phyloP scores from a whole-genome alignment of 2,797 vertebrate species.

The Calcarius lapponicus region DNA sequence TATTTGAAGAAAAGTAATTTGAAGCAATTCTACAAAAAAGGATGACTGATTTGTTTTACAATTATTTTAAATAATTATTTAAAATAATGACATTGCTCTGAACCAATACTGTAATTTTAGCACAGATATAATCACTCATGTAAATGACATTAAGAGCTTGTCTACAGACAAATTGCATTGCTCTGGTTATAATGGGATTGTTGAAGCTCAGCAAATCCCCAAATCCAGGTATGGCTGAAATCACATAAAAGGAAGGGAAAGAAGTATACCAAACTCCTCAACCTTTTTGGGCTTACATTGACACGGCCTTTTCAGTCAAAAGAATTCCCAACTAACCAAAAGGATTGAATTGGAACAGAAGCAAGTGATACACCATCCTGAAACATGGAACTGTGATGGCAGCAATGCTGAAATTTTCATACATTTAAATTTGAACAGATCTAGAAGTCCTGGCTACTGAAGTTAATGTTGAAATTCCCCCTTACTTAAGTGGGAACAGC shows the following conservation, averaged over 20 bases:
- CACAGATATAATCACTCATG: constrained; percentile 12
- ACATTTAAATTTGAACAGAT: neutral
- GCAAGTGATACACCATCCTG: neutral
- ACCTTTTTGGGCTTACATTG: neutral
- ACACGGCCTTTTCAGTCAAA: neutral
- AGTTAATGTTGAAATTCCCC: neutral
- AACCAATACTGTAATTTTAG: constrained; percentile 8
- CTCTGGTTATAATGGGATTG: constrained; percentile 34
- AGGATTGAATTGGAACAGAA: neutral
- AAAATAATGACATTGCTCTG: neutral
- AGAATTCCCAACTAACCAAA: neutral
- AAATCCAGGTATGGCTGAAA: neutral
- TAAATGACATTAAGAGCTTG: constrained; percentile 53
- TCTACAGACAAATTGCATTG: constrained; percentile 47
- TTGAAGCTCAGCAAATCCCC: constrained; percentile 1
- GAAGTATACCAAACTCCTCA: neutral
- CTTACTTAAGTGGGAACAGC: neutral
- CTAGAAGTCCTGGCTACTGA: neutral
- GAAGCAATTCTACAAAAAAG: neutral
- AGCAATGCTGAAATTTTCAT: neutral
- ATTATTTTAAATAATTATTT: constrained; percentile 1
- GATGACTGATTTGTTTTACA: neutral
- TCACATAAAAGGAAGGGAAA: neutral
- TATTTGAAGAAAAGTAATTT: neutral
- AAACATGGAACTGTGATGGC: neutral